Percentiles rank a stretch among this genome's conserved stretches.
Evolutionary conservation across 2,888 invertebrate genomes (phyloP).

Genomic region (Torymus auratus): DNA sequence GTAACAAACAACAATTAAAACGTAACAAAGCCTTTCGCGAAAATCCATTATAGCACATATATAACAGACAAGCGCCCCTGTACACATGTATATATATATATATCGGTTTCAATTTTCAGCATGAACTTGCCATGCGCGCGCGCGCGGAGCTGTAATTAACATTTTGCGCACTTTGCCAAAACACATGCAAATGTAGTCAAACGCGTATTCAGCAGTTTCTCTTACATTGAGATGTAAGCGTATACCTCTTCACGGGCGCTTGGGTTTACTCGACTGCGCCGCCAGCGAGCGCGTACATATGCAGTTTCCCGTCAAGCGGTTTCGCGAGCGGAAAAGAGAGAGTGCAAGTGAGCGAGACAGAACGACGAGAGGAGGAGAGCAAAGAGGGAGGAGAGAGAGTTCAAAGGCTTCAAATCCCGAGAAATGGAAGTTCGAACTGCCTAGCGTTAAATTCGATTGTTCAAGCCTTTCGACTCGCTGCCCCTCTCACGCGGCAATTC

Average conservation of each 20-base stretch:
- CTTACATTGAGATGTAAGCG: constrained; percentile 25
- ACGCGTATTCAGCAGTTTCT: constrained; percentile 26
- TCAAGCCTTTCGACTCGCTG: constrained; percentile 28
- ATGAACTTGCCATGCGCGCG: neutral
- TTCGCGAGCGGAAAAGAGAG: constrained; percentile 6
- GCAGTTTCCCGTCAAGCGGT: constrained; percentile 12
- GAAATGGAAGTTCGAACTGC: constrained; percentile 4
- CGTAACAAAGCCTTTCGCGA: neutral
- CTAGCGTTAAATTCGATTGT: constrained; percentile 40
- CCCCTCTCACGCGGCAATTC: neutral
- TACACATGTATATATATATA: neutral
- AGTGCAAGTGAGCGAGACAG: neutral
- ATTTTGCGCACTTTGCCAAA: constrained; percentile 24
- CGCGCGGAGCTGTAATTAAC: constrained; percentile 12
- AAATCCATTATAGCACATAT: no score
- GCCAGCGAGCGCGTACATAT: neutral
- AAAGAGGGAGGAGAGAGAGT: neutral
- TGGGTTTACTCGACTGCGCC: constrained; percentile 8
- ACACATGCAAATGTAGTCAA: constrained; percentile 32
- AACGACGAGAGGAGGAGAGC: neutral
- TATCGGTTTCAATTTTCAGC: constrained; percentile 1
- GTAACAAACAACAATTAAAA: neutral
- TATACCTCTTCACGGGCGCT: constrained; percentile 25
- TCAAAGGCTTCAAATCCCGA: constrained; percentile 18
- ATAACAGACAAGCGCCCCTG: neutral